These are phyloP conservation scores for Noctua janthe DNA, from an alignment of 2,888 invertebrate species.

Conservation along the genomic window DNA sequence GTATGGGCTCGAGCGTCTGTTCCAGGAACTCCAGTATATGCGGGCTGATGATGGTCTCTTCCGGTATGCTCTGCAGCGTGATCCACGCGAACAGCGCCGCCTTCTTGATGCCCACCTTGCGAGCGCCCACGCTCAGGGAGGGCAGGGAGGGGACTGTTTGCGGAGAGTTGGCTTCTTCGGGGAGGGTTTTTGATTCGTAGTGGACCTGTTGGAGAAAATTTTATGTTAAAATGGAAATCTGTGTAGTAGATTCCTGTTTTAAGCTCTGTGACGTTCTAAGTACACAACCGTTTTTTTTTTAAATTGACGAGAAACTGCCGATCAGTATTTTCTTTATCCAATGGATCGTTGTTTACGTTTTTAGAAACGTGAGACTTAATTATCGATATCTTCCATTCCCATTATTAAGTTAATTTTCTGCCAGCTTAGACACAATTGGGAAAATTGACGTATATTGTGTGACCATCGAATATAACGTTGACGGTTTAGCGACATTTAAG, in stretches of 20 bases:
- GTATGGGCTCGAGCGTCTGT: conserved; percentile 98
- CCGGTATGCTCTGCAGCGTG: conserved; percentile 98
- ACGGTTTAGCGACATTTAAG: background rate
- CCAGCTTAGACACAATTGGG: background rate
- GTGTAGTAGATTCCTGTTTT: background rate
- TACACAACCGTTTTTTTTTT: background rate
- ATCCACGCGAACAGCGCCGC: conserved; percentile 98
- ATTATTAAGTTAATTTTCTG: background rate
- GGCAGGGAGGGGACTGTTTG: conserved; percentile 64
- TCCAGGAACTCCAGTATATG: conserved; percentile 99
- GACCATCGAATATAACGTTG: background rate
- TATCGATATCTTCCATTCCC: background rate
- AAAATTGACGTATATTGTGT: background rate
- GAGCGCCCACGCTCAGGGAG: conserved; percentile 67
- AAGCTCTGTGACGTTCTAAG: background rate
- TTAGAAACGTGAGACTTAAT: background rate
- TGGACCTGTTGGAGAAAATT: conserved; percentile 90
- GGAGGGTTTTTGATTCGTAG: conserved; percentile 94
- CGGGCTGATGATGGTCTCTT: conserved; percentile 99
- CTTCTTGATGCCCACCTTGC: conserved; percentile 94
- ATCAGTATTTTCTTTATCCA: background rate
- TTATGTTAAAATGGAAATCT: background rate
- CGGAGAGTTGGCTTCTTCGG: conserved; percentile 91
- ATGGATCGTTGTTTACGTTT: background rate
- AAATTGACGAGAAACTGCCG: background rate